Percentiles rank a stretch among this genome's conserved stretches.
Evolutionary conservation across 2,113 vertebrate genomes (phyloP).

Genomic region (Jaculus jaculus): DNA sequence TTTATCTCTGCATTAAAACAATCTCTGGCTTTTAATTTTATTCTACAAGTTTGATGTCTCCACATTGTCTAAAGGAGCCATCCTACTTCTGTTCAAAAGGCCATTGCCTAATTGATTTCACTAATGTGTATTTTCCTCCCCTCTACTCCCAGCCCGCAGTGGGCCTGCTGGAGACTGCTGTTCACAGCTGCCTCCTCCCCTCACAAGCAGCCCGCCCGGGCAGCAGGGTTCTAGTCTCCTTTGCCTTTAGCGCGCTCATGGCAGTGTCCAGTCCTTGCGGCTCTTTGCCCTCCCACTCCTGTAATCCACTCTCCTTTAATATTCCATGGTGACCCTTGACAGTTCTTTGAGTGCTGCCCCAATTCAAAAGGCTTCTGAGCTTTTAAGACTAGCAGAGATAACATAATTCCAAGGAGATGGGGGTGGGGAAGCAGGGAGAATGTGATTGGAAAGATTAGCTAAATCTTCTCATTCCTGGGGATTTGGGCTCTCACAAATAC

Average conservation of each 20-base stretch:
- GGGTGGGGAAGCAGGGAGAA: slow-evolving; percentile 43
- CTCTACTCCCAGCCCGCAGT: not conserved
- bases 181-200: not conserved
- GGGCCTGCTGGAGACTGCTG: not conserved
- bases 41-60: slow-evolving; percentile 33
- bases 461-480: slow-evolving; percentile 60
- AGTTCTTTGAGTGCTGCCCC: slow-evolving; percentile 72
- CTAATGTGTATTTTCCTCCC: slow-evolving; percentile 2
- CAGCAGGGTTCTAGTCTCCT: not conserved
- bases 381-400: slow-evolving; percentile 67
- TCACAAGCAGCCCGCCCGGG: not conserved
- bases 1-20: slow-evolving; percentile 52
- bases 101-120: slow-evolving; percentile 64
- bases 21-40: slow-evolving; percentile 47
- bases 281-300: slow-evolving; percentile 37
- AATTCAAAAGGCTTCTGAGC: slow-evolving; percentile 76
- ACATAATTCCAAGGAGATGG: slow-evolving; percentile 72
- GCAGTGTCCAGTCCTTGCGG: not conserved
- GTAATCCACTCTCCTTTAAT: slow-evolving; percentile 77
- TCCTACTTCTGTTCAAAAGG: slow-evolving; percentile 40
- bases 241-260: not conserved
- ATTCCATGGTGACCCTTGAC: slow-evolving; percentile 75
- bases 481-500: slow-evolving; percentile 45
- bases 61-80: not conserved
- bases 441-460: slow-evolving; percentile 74